Evolutionary conservation across 2,888 invertebrate genomes (phyloP).

Genomic region (Leucophora obtusa): DNA sequence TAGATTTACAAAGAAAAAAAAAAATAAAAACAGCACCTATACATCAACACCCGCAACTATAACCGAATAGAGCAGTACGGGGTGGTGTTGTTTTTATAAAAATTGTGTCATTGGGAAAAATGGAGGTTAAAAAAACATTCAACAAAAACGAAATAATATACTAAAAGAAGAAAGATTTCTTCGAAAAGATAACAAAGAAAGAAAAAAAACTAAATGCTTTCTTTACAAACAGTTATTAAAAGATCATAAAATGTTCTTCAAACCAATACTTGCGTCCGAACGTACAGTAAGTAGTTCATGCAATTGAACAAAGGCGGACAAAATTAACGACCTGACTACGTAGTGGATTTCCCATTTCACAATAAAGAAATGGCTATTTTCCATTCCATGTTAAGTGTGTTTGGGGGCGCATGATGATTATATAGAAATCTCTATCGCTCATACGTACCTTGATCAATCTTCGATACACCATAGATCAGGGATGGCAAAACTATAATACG

Average conservation of each 20-base stretch:
- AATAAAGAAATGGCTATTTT: no score
- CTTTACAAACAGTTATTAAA: conserved; percentile 19
- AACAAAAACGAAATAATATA: conserved; percentile 3
- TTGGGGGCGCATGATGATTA: no score
- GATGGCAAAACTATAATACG: no score
- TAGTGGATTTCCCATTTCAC: no score
- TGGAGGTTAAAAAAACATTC: conserved; percentile 39
- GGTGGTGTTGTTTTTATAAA: conserved; percentile 39
- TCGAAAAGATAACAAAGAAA: conserved; percentile 25
- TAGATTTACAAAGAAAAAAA: conserved; percentile 16
- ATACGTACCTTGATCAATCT: no score
- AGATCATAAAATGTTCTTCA: conserved; percentile 19
- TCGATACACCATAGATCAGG: no score
- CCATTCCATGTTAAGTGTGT: no score
- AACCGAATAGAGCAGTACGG: conserved; percentile 4
- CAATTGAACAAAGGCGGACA: no score
- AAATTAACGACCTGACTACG: no score
- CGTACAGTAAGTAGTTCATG: no score
- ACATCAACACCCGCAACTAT: neutral
- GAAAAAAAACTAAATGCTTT: neutral
- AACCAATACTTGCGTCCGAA: neutral
- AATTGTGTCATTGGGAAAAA: conserved; percentile 62
- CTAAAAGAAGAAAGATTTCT: conserved; percentile 41
- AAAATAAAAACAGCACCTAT: conserved; percentile 13
- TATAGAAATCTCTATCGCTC: no score